Percentiles rank a stretch among this genome's conserved stretches.
Evolutionary conservation across 1,140 invertebrate genomes (phyloP).

Genomic region (Eumaeus atala): DNA sequence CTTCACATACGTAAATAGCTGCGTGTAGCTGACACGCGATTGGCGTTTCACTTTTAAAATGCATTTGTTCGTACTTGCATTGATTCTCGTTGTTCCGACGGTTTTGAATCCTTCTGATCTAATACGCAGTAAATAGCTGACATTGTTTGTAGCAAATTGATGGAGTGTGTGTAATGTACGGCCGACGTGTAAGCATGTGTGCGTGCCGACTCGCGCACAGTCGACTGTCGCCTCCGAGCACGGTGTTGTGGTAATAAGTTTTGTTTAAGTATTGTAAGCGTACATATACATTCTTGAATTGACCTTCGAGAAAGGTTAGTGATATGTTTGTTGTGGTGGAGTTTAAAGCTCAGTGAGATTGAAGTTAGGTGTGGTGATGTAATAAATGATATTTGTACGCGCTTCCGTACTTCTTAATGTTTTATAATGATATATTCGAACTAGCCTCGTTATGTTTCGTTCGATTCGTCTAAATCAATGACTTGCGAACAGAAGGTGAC

Average conservation of each 20-base stretch:
- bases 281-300: conserved; percentile 73
- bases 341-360: conserved; percentile 43
- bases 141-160: not conserved
- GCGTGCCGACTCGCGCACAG: conserved; percentile 15
- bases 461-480: conserved; percentile 8
- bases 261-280: conserved; percentile 64
- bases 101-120: too few species aligned
- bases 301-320: conserved; percentile 72
- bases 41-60: too few species aligned
- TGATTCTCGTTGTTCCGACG: too few species aligned
- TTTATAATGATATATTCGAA: conserved; percentile 4
- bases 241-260: conserved; percentile 29
- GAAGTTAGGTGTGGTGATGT: conserved; percentile 12
- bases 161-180: not conserved
- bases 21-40: too few species aligned
- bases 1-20: too few species aligned
- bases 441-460: conserved; percentile 1
- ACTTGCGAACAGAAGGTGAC: not conserved
- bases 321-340: conserved; percentile 65
- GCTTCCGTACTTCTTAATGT: conserved; percentile 10
- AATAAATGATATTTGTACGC: conserved; percentile 6
- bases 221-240: not conserved
- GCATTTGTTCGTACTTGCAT: too few species aligned
- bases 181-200: conserved; percentile 14
- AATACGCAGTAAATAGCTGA: too few species aligned